Base-by-base conservation (phyloP, 2,797 vertebrate species). In the Phataginus tetradactyla region DNA sequence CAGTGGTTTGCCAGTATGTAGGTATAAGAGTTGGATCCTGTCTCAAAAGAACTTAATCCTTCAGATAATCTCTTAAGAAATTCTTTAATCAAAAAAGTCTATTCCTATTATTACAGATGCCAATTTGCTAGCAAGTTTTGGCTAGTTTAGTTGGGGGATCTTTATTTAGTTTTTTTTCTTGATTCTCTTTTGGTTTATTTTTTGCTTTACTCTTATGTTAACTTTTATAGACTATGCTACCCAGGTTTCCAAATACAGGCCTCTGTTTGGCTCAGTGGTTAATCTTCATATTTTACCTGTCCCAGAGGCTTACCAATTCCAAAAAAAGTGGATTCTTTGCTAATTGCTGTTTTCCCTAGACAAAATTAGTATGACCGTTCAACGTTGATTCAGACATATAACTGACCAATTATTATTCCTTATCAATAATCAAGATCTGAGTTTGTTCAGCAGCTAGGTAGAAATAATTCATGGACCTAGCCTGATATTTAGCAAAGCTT, bases 401-500 rank as follows among this genome's bases (percentile, higher is more conserved):
- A 21, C 10, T 90, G 37, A 71, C 14, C 20, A 74, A 20, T 71
- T 85, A 49, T 59, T 69, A 63, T 59, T 53, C 18, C 78, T 87
- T 68, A 39, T 39, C 20, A 64, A 23, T 71, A 64, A 61, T 75
- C 71, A 96, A 55, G 32, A 86, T 66, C 5, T 49, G 27, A 32
- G 4, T 83, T 77, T 77, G 25, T 53, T 91, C 15, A 42, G 9
- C 69, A 92, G 25, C 25, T 90, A 51, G 11, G n/a, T 64, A 39
- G 2, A 81, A 14, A 37, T 32, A 77, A 93, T 85, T 88, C 83
- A 72, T 37, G 4, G 12, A 57, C 2, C 13, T 57, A 34, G 37
- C 20, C 32, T 93, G n/a, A 77, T 75, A 57, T n/a, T 63, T 78
- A 68, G 39, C 34, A 80, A 86, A 88, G 13, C 8, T 86, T 63